Evolutionary conservation across 2,888 invertebrate genomes (phyloP), one percentile per base, ranked within the genome.

Genomic region (Apomyelois bistriatella): DNA sequence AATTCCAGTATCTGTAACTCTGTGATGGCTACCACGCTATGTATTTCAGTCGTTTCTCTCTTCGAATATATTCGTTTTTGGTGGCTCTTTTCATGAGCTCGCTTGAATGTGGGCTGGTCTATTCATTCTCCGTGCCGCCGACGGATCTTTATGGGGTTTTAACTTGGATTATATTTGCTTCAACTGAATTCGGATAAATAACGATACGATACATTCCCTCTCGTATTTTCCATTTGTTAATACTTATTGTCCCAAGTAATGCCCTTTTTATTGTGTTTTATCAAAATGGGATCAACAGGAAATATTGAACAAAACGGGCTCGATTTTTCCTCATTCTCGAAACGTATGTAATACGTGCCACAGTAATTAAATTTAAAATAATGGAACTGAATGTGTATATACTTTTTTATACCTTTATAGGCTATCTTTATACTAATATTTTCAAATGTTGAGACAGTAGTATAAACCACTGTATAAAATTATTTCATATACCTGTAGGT

Each of bases 81-180:
- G 82, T 84, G 70, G 81, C 74, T 85, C 85, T 84, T 85, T 86
- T 85, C 85, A 84, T 79, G 80, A 81, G 79, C 76, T 76, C 71
- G 68, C 72, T 70, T 84, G 83, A 82, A 85, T 84, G 83, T 76
- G 78, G 79, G 72, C 81, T 77, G 78, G 72, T 84, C 84, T 82
- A 85, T 86, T 85, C 85, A 85, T 85, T 79, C 74, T 72, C 67
- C 66, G 70, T 71, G 68, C 72, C 74, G 74, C 68, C 78, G 75
- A 68, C 66, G 77, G 76, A 82, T 80, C 79, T 86, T 85, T 84
- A 85, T 82, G 79, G 76, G 71, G 75, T 74, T 80, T 84, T 80
- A 83, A 83, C 78, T 70, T 70, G 79, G 75, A 82, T 84, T 82
- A 82, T 80, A 76, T 79, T 76, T 80, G 76, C 75, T 75, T 77